phyloP scores from a whole-genome alignment of 1,140 invertebrate species.

The Campoletis sonorensis region DNA sequence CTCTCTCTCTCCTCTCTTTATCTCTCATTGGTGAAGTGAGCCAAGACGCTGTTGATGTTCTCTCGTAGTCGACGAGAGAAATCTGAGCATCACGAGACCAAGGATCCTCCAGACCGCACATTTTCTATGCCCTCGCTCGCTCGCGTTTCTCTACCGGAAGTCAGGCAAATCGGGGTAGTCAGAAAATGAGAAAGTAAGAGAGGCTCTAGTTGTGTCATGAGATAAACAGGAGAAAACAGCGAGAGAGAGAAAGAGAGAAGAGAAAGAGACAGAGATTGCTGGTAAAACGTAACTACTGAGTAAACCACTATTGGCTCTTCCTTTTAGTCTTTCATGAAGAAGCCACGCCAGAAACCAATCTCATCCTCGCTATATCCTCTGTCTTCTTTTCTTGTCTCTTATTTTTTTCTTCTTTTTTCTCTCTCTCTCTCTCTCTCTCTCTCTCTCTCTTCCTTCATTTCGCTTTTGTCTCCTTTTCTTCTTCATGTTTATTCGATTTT shows the following conservation, averaged over 20 bases:
- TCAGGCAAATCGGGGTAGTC: constrained; percentile 23
- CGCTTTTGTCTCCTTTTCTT: no score
- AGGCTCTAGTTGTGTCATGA: no score
- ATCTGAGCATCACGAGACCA: constrained; percentile 2
- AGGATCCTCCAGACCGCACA: constrained; percentile 9
- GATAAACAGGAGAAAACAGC: no score
- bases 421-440: background rate
- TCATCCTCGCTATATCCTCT: constrained; percentile 38
- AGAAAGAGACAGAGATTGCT: constrained; percentile 41
- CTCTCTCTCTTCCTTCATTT: constrained; percentile 18
- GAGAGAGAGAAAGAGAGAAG: background rate
- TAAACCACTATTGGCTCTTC: constrained; percentile 69
- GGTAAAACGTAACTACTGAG: constrained; percentile 50
- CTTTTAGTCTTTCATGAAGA: constrained; percentile 61
- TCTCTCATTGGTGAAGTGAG: constrained; percentile 48
- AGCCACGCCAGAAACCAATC: constrained; percentile 55
- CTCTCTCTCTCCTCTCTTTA: constrained; percentile 48
- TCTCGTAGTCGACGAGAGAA: constrained; percentile 24
- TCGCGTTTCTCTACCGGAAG: constrained; percentile 22
- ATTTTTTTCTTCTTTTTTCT: constrained; percentile 15
- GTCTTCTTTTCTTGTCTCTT: background rate
- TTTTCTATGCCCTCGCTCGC: background rate
- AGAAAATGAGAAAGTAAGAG: constrained; percentile 19
- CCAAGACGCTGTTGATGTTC: constrained; percentile 44
- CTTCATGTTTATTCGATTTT: background rate